phyloP scores from a whole-genome alignment of 2,113 vertebrate species.

The Muntiacus muntjak region DNA sequence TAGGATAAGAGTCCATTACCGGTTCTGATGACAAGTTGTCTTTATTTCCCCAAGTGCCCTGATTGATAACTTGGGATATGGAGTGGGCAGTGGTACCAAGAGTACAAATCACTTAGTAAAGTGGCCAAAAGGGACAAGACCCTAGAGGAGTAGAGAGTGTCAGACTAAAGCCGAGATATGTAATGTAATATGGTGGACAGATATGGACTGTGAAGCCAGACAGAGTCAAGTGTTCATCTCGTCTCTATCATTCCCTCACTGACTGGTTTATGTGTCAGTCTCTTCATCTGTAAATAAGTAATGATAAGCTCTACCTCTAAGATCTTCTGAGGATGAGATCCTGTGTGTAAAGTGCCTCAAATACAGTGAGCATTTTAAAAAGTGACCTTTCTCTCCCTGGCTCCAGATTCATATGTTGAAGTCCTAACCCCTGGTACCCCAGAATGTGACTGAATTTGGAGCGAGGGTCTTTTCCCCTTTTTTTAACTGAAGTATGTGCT shows the following conservation, averaged over 20 bases:
- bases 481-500: neutral
- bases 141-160: neutral
- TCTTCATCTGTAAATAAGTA: neutral
- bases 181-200: neutral
- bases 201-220: neutral
- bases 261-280: neutral
- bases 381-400: neutral
- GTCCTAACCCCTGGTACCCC: neutral
- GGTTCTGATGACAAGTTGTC: neutral
- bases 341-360: neutral
- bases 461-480: neutral
- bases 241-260: neutral
- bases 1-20: neutral
- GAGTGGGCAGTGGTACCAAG: neutral
- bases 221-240: neutral
- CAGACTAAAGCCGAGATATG: neutral
- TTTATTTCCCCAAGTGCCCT: neutral
- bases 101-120: neutral
- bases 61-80: neutral
- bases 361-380: neutral
- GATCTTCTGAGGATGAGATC: neutral
- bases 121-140: neutral
- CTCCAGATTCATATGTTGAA: neutral
- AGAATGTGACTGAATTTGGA: neutral
- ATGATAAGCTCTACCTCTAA: neutral